These are phyloP conservation scores for Pachycephus smyrnensis DNA, from an alignment of 2,888 invertebrate genomes.

Conservation along the genomic window DNA sequence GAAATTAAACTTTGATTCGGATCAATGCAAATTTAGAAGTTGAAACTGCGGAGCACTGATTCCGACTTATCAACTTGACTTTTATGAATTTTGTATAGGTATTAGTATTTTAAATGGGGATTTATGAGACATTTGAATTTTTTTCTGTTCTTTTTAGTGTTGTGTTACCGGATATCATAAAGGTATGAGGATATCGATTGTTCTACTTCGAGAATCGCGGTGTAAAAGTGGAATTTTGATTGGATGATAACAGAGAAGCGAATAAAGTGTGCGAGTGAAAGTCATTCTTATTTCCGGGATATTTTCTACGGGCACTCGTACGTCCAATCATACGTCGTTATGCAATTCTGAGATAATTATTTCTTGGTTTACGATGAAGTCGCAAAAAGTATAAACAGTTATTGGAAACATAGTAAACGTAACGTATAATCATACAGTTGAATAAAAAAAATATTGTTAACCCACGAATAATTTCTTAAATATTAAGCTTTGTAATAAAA, in stretches of 20 bases:
- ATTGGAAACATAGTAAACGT: not conserved
- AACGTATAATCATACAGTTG: not conserved
- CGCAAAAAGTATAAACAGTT: not conserved
- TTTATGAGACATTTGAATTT: not conserved
- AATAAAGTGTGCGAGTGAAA: conserved; percentile 47
- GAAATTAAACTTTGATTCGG: not conserved
- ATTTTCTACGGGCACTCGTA: conserved; percentile 30
- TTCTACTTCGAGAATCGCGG: not conserved
- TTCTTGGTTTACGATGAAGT: not conserved
- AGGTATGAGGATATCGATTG: not conserved
- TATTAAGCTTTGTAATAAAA: not conserved
- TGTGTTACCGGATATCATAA: not conserved
- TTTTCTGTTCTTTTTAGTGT: not conserved
- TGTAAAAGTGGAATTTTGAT: not conserved
- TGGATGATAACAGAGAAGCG: not conserved
- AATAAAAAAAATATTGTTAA: not conserved
- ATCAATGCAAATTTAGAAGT: not conserved
- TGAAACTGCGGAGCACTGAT: not conserved
- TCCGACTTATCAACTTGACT: not conserved
- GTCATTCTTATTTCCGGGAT: conserved; percentile 51
- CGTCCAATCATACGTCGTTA: conserved; percentile 38
- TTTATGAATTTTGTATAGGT: not conserved
- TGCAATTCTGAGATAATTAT: conserved; percentile 38
- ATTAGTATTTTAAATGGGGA: not conserved
- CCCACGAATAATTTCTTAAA: not conserved